phyloP scores from a whole-genome alignment of 2,113 vertebrate genomes.

The Hemiscyllium ocellatum region DNA sequence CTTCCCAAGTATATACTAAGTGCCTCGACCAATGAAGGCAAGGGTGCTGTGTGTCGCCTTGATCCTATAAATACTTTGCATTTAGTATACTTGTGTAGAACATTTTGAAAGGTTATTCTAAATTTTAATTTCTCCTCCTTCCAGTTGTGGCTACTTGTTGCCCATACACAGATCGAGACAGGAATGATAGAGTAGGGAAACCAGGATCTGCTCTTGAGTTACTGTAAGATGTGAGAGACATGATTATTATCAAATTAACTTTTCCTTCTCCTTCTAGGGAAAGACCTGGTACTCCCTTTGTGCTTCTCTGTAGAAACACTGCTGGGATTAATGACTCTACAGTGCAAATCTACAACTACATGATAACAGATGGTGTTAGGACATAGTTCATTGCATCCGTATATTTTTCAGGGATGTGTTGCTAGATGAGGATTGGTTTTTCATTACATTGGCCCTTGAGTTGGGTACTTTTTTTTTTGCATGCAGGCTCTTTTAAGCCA shows the following conservation, averaged over 20 bases:
- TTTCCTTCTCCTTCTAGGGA: background rate
- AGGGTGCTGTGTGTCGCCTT: too few relatives aligned
- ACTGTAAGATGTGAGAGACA: background rate
- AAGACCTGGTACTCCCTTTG: background rate
- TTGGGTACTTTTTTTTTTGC: background rate
- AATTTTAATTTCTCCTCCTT: background rate
- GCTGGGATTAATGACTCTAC: background rate
- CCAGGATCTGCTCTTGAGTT: background rate
- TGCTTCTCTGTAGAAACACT: background rate
- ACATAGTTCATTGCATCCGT: background rate
- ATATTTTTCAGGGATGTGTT: background rate
- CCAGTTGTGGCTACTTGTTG: background rate
- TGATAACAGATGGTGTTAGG: background rate
- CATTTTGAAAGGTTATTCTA: background rate
- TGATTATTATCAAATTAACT: background rate
- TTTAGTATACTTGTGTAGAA: background rate
- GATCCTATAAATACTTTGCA: background rate
- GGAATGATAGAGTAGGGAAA: background rate
- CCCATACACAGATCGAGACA: background rate
- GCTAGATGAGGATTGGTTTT: background rate
- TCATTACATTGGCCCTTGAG: background rate
- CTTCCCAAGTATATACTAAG: too few relatives aligned
- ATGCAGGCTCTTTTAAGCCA: background rate
- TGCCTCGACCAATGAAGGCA: too few relatives aligned
- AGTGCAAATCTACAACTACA: background rate